phyloP scores from a whole-genome alignment of 2,888 invertebrate genomes.

The Aplocera efformata region DNA sequence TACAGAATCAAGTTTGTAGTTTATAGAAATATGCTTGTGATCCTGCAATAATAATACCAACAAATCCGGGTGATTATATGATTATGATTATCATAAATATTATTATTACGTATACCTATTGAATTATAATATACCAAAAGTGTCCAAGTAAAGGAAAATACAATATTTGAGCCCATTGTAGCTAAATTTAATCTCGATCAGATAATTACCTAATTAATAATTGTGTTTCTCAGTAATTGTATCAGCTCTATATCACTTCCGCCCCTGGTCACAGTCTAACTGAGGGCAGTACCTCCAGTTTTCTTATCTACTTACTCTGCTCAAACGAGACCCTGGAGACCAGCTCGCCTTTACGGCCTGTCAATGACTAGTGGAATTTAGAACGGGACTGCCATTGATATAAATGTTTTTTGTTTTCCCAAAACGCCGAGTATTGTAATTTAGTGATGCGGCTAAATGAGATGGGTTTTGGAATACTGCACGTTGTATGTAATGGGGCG shows the following conservation, averaged over 20 bases:
- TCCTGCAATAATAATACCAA: no score
- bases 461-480: constrained; percentile 44
- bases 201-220: no score
- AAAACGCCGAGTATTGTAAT: constrained; percentile 76
- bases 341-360: constrained; percentile 72
- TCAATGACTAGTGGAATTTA: constrained; percentile 79
- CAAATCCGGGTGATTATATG: no score
- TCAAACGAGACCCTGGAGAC: constrained; percentile 66
- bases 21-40: no score
- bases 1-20: no score
- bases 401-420: constrained; percentile 81
- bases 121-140: no score
- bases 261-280: constrained; percentile 30
- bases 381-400: constrained; percentile 76
- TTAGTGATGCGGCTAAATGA: constrained; percentile 59
- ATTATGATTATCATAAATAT: no score
- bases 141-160: no score
- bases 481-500: constrained; percentile 27
- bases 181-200: no score
- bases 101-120: no score
- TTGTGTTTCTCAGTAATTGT: background rate
- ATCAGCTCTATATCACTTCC: constrained; percentile 38
- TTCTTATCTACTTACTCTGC: constrained; percentile 71
- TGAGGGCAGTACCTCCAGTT: constrained; percentile 55
- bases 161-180: no score